Conservation (phyloP, 2,113 vertebrate genomes). For the Hemibagrus wyckioides region DNA sequence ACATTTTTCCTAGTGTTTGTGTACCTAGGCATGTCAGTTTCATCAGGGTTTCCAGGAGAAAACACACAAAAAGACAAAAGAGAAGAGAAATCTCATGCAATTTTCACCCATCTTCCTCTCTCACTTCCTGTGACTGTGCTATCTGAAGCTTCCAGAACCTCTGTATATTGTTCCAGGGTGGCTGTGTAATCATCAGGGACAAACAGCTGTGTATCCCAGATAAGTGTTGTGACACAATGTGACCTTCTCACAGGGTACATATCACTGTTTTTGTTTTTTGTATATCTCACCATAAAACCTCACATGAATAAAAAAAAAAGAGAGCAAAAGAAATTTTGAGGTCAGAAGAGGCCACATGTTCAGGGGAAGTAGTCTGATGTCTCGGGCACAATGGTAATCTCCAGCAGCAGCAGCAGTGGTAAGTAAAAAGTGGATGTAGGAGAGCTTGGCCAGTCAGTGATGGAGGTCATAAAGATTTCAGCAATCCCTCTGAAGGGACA, state of each 20-base stretch:
- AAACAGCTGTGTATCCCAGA: slow-evolving; percentile 9
- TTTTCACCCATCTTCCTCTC: slow-evolving; percentile 14
- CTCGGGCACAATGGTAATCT: neutral
- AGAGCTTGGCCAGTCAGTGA: neutral
- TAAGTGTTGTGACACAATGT: neutral
- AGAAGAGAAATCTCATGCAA: neutral
- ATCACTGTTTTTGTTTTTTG: neutral
- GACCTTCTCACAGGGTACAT: slow-evolving; percentile 10
- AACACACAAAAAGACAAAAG: slow-evolving; percentile 19
- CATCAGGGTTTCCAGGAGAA: slow-evolving; percentile 22
- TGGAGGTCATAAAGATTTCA: neutral
- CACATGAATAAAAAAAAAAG: neutral
- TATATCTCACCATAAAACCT: slow-evolving; percentile 5
- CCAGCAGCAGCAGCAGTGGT: slow-evolving; percentile 16
- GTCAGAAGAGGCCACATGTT: slow-evolving; percentile 9
- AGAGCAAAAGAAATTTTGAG: neutral
- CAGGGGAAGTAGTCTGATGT: neutral
- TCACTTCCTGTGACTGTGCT: slow-evolving; percentile 31
- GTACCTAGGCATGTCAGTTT: neutral
- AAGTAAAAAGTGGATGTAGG: neutral
- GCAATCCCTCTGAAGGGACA: slow-evolving; percentile 48
- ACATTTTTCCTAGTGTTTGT: neutral
- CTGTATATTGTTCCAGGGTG: neutral
- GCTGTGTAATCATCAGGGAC: neutral
- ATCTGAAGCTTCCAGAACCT: slow-evolving; percentile 27